phyloP scores from a whole-genome alignment of 1,140 invertebrate genomes.

The Bombus waltoni region DNA sequence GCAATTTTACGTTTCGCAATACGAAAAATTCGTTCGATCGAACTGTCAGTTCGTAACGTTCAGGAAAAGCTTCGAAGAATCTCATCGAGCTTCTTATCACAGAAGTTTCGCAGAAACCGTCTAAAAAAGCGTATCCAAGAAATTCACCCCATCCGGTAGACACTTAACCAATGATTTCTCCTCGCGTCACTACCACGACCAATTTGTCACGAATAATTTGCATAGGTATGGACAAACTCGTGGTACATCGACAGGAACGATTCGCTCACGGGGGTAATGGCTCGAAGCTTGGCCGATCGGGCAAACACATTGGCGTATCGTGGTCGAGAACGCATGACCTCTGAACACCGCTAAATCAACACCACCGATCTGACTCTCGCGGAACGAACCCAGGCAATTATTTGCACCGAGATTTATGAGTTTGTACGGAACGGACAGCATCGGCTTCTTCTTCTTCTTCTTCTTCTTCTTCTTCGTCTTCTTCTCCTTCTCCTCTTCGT shows the following conservation, averaged over 20 bases:
- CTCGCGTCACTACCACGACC: background rate
- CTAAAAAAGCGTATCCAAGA: background rate
- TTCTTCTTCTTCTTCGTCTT: background rate
- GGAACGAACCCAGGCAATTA: slow-evolving; percentile 76
- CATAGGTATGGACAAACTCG: background rate
- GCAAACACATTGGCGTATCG: slow-evolving; percentile 52
- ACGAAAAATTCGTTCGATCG: too few relatives aligned
- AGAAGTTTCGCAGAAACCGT: too few relatives aligned
- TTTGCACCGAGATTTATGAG: slow-evolving; percentile 81
- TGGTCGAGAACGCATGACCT: slow-evolving; percentile 71
- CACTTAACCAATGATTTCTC: background rate
- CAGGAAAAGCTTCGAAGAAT: too few relatives aligned
- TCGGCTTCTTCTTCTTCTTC: slow-evolving; percentile 53
- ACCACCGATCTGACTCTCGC: slow-evolving; percentile 73
- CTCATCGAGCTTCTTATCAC: too few relatives aligned
- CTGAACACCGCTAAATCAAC: slow-evolving; percentile 80
- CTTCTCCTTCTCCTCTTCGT: background rate
- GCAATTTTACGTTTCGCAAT: too few relatives aligned
- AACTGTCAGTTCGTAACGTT: too few relatives aligned
- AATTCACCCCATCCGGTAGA: background rate
- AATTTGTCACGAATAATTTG: slow-evolving; percentile 25
- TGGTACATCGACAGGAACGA: slow-evolving; percentile 8
- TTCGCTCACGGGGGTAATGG: slow-evolving; percentile 23
- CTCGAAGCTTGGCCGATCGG: slow-evolving; percentile 43
- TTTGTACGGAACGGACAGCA: slow-evolving; percentile 73